Base-by-base conservation (phyloP, 2,888 invertebrate species). In the Leptinotarsa haldemani region DNA sequence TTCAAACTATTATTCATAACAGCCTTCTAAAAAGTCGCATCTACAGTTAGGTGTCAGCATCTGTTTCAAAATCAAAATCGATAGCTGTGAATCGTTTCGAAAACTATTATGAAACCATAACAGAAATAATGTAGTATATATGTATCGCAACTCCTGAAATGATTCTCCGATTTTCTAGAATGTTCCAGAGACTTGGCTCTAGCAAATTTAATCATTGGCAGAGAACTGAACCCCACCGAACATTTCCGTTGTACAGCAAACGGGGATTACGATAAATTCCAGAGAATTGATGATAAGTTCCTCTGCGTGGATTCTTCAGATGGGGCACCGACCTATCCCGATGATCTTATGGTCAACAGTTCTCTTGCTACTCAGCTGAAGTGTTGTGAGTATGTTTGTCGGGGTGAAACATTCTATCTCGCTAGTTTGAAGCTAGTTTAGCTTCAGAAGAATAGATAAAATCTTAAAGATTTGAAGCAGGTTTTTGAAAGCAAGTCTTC, bases 211-310 rank as follows among this genome's bases (percentile, higher is more conserved):
- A 80, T 86, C 15, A 85, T 91, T 52, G 83, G 87, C 0, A 80
- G 84, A 1, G 85, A 87, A 7, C 83, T 90, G 2, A 83, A 84
- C 1, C 85, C 82, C 9, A 75, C 79, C 22, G 82, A 86, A 77
- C 80, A 83, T 1, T 89, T 91, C 3, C 89, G 93, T 4, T 94
- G 94, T 82, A 87, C 90, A 0, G 83, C 90, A 0, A 91, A 92
- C 80, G 94, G 94, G 0, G 91, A 91, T 80, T 94, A 90, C 85
- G 91, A 93, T 84, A 88, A 90, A 0, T 84, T 94, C 12, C 94
- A 94, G 80, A 94, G 94, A 80, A 86, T 91, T 3, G 88, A 86
- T 2, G 89, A 89, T 46, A 84, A 79, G 5, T 93, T 94, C 81
- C 88, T 90, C 75, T 94, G 94, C 82, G 91, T 93, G 12, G 87